These are phyloP conservation scores for Megaceryle maxima DNA, from an alignment of 2,113 vertebrate genomes.

Conservation along the genomic window DNA sequence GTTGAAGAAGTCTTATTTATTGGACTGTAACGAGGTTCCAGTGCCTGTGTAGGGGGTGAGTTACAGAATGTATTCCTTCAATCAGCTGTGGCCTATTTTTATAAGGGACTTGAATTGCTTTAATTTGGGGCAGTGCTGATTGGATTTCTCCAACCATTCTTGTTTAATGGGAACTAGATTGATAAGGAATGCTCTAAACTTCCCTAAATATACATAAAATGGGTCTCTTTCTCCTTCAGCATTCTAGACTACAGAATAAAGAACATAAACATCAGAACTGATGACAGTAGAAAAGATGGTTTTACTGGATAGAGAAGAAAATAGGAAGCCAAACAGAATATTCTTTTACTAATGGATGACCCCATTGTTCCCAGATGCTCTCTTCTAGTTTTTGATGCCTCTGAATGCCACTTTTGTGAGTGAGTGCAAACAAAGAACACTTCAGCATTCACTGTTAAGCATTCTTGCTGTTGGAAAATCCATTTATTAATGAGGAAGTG, in stretches of 20 bases:
- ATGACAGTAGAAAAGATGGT: neutral
- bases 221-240: neutral
- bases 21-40: neutral
- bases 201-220: neutral
- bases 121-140: neutral
- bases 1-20: constrained; percentile 1
- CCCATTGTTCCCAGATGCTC: neutral
- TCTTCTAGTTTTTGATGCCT: neutral
- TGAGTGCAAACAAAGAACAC: neutral
- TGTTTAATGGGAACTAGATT: neutral
- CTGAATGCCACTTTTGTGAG: neutral
- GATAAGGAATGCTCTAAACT: neutral
- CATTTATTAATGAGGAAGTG: neutral
- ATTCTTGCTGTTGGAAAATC: neutral
- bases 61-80: neutral
- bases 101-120: neutral
- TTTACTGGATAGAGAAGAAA: neutral
- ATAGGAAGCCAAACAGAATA: neutral
- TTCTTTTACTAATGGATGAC: neutral
- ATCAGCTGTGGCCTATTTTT: neutral
- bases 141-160: neutral
- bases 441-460: neutral
- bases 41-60: neutral
- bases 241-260: neutral
- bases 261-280: neutral